Percentiles rank a stretch among this genome's conserved stretches.
phyloP scores from a whole-genome alignment of 2,797 vertebrate species.

The Hydrophis major region DNA sequence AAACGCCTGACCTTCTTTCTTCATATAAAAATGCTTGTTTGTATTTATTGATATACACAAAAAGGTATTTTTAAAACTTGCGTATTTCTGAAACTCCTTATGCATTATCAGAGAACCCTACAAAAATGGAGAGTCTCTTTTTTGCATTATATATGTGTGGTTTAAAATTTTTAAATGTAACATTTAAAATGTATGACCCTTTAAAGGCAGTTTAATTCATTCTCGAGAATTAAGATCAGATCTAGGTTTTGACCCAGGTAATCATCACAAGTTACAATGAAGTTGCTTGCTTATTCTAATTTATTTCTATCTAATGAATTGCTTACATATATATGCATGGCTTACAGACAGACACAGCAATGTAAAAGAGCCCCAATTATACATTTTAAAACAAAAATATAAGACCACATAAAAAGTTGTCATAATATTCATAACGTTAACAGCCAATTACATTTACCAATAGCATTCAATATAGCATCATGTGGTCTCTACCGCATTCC shows the following conservation, averaged over 20 bases:
- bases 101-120: neutral
- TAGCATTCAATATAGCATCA: neutral
- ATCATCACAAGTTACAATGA: neutral
- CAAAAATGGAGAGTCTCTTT: neutral
- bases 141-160: neutral
- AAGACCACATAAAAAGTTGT: neutral
- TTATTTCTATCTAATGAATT: neutral
- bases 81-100: neutral
- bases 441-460: neutral
- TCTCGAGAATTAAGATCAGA: constrained; percentile 1
- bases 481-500: neutral
- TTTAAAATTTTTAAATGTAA: neutral
- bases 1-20: neutral
- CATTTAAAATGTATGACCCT: constrained; percentile 17
- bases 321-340: neutral
- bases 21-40: neutral
- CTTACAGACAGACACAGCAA: neutral
- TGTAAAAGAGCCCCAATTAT: neutral
- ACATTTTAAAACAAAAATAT: neutral
- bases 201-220: constrained; percentile 6
- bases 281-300: neutral
- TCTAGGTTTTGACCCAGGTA: neutral
- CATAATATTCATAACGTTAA: neutral
- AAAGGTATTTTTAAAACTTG: neutral
- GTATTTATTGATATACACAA: neutral